Percentiles rank a stretch among this genome's conserved stretches.
phyloP scores from a whole-genome alignment of 2,797 vertebrate species.

The Chrosomus eos region DNA sequence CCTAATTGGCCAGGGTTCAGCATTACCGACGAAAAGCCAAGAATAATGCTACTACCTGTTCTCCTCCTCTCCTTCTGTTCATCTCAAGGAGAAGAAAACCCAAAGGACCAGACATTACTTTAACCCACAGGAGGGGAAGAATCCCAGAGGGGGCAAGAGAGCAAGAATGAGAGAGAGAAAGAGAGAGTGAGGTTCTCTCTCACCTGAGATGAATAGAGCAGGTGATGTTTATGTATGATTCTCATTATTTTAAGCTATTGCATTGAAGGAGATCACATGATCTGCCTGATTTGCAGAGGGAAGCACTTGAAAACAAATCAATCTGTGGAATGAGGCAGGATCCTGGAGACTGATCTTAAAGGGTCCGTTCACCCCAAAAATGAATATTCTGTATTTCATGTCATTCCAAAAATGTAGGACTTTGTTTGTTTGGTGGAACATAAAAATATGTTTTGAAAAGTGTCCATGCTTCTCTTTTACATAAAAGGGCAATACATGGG shows the following conservation, averaged over 20 bases:
- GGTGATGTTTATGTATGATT: slow-evolving; percentile 79
- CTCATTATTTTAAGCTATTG: slow-evolving; percentile 33
- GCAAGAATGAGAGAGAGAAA: slow-evolving; percentile 5
- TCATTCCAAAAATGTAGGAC: not conserved
- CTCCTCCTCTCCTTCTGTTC: slow-evolving; percentile 58
- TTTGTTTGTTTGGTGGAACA: not conserved
- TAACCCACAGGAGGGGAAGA: slow-evolving; percentile 51
- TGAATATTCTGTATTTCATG: not conserved
- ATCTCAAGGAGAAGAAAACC: slow-evolving; percentile 69
- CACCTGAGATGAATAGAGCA: slow-evolving; percentile 68
- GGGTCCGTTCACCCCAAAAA: not conserved
- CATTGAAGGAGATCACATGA: slow-evolving; percentile 6
- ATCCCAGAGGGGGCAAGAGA: slow-evolving; percentile 33
- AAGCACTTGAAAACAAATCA: slow-evolving; percentile 8
- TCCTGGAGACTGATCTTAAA: slow-evolving; percentile 9
- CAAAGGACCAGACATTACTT: slow-evolving; percentile 65
- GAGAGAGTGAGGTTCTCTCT: slow-evolving; percentile 14
- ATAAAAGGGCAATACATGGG: not conserved
- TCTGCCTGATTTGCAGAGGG: slow-evolving; percentile 18
- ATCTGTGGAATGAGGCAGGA: not conserved
- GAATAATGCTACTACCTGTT: slow-evolving; percentile 73
- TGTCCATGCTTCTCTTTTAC: not conserved
- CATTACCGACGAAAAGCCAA: slow-evolving; percentile 57
- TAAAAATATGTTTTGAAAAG: not conserved
- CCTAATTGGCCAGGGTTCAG: slow-evolving; percentile 80